A percentile compares a stretch with the other conserved stretches of the same genome.
These are phyloP conservation scores for Hecatera dysodea DNA, from an alignment of 2,888 invertebrate genomes.

Conservation along the genomic window DNA sequence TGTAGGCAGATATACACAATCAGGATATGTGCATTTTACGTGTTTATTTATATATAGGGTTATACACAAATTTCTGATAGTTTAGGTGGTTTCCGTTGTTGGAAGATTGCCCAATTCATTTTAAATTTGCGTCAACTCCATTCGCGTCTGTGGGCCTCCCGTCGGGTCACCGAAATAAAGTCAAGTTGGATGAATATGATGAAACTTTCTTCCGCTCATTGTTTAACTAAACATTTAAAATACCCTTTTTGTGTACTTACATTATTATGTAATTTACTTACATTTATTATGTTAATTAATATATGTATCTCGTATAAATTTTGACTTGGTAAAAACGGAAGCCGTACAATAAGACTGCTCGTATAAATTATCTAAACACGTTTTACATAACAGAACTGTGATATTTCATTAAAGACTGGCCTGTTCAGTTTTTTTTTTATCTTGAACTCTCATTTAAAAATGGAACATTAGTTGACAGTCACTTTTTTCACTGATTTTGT, in stretches of 20 bases:
- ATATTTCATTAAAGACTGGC: too few species aligned
- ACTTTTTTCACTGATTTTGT: too few species aligned
- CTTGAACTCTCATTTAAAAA: too few species aligned
- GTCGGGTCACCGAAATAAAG: conserved; percentile 76
- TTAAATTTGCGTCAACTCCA: conserved; percentile 83
- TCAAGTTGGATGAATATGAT: conserved; percentile 56
- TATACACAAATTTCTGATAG: conserved; percentile 65
- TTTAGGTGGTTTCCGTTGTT: conserved; percentile 75
- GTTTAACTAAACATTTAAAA: conserved; percentile 20
- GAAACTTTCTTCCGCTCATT: conserved; percentile 22
- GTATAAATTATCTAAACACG: too few species aligned
- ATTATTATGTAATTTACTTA: not conserved
- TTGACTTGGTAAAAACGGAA: conserved; percentile 39
- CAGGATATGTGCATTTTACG: conserved; percentile 38
- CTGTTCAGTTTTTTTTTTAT: too few species aligned
- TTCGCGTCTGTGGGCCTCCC: conserved; percentile 74
- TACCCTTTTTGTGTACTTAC: conserved; percentile 14
- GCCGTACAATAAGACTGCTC: too few species aligned
- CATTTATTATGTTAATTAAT: too few species aligned
- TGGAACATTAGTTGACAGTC: too few species aligned
- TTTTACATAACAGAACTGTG: too few species aligned
- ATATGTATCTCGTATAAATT: conserved; percentile 7
- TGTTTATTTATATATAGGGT: conserved; percentile 21
- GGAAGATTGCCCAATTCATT: conserved; percentile 82
- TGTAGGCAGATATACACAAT: conserved; percentile 46